Conservation (phyloP, 2,113 vertebrate species). For the Oncorhynchus gorbuscha region DNA sequence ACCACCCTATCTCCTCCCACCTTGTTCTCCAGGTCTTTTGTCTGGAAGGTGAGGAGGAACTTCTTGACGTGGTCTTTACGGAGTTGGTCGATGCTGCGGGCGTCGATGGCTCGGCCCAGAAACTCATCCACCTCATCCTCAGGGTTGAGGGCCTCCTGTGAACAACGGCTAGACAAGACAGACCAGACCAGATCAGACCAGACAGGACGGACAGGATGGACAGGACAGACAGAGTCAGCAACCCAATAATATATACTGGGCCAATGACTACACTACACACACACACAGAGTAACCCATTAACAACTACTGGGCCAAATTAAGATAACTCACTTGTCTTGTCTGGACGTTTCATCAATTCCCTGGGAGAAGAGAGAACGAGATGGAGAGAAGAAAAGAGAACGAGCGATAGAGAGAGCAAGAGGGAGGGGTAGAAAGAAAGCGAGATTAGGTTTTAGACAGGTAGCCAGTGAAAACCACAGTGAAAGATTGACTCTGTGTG, state of each 20-base stretch:
- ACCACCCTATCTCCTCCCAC: constrained; percentile 51
- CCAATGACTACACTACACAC: constrained; percentile 3
- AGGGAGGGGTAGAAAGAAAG: not conserved
- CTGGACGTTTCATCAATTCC: constrained; percentile 92
- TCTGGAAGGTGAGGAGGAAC: constrained; percentile 94
- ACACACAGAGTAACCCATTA: constrained; percentile 24
- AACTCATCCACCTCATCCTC: constrained; percentile 97
- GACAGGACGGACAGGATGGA: constrained; percentile 1
- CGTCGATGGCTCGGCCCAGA: constrained; percentile 91
- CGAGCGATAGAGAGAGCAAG: constrained; percentile 12
- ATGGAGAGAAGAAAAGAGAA: constrained; percentile 1
- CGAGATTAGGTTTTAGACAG: constrained; percentile 26
- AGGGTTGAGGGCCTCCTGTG: constrained; percentile 89
- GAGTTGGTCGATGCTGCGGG: constrained; percentile 94
- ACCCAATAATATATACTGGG: no score
- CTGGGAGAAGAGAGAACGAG: constrained; percentile 63
- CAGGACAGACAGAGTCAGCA: constrained; percentile 22
- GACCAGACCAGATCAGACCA: not conserved
- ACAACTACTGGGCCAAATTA: constrained; percentile 31
- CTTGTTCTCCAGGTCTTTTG: constrained; percentile 87
- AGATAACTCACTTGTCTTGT: constrained; percentile 92
- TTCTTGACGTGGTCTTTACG: constrained; percentile 93
- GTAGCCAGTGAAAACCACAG: constrained; percentile 25
- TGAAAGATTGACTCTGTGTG: not conserved
- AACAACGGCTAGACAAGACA: constrained; percentile 75